Percentiles rank a stretch among this genome's conserved stretches.
Conservation (phyloP, 2,797 vertebrate genomes). For the Mormyrus proboscirostris region DNA sequence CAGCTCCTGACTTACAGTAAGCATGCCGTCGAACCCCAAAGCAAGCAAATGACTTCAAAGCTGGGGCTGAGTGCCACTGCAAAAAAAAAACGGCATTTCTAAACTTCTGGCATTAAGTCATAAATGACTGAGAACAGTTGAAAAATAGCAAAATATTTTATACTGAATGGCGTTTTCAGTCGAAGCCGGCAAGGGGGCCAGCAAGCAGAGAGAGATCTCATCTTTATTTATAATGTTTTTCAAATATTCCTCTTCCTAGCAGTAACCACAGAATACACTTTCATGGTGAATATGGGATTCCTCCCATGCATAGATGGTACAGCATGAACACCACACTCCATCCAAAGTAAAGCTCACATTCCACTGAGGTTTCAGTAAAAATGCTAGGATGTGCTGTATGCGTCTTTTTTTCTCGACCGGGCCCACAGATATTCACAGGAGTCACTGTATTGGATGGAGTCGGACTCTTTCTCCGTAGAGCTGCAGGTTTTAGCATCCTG, state of each 20-base stretch:
- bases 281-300: constrained; percentile 49
- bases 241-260: constrained; percentile 48
- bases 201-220: constrained; percentile 36
- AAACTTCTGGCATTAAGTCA: constrained; percentile 9
- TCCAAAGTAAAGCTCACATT: constrained; percentile 72
- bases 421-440: constrained; percentile 25
- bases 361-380: constrained; percentile 41
- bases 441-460: constrained; percentile 20
- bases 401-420: constrained; percentile 17
- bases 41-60: background rate
- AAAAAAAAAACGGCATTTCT: constrained; percentile 2
- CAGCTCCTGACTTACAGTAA: background rate
- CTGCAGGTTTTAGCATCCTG: constrained; percentile 33
- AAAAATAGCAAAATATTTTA: constrained; percentile 61
- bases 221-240: constrained; percentile 58
- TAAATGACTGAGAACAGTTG: constrained; percentile 14
- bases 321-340: constrained; percentile 31
- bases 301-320: constrained; percentile 34
- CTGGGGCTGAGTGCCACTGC: background rate
- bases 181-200: constrained; percentile 40
- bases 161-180: constrained; percentile 42
- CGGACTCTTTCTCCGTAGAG: constrained; percentile 27
- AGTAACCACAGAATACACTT: constrained; percentile 48
- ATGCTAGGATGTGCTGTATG: constrained; percentile 33
- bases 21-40: background rate